phyloP scores from a whole-genome alignment of 2,888 invertebrate genomes.

The Morpho helenor region DNA sequence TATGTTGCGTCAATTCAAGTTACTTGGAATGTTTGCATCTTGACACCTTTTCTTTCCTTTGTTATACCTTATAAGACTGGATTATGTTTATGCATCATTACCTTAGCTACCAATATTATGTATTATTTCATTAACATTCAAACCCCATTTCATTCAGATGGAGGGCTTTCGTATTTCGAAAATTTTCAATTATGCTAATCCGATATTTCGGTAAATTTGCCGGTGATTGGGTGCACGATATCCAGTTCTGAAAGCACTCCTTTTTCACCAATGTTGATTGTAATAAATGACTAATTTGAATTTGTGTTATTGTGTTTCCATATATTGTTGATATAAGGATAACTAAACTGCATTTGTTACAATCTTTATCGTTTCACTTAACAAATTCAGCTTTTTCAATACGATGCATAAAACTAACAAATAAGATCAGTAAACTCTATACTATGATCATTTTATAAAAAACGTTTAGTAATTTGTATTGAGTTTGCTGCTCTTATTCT shows the following conservation, averaged over 20 bases:
- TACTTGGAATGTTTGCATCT: constrained; percentile 78
- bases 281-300: constrained; percentile 49
- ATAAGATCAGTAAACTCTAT: constrained; percentile 55
- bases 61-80: constrained; percentile 51
- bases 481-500: constrained; percentile 53
- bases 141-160: constrained; percentile 75
- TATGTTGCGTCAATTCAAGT: constrained; percentile 61
- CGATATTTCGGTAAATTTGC: constrained; percentile 28
- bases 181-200: constrained; percentile 27
- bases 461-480: neutral
- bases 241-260: constrained; percentile 71
- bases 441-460: constrained; percentile 17
- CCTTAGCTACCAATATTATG: constrained; percentile 45
- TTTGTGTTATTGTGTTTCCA: too few species aligned
- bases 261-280: constrained; percentile 56
- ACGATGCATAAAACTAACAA: constrained; percentile 69
- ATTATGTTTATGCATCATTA: constrained; percentile 63
- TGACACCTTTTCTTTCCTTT: constrained; percentile 73
- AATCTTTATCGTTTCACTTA: constrained; percentile 65
- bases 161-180: constrained; percentile 63
- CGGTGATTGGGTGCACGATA: constrained; percentile 77
- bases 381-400: constrained; percentile 65
- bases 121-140: constrained; percentile 63
- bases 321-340: too few species aligned
- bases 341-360: constrained; percentile 53